A percentile compares a stretch with the other conserved stretches of the same genome.
Evolutionary conservation across 2,888 invertebrate genomes (phyloP).

Genomic region (Monochamus alternatus): DNA sequence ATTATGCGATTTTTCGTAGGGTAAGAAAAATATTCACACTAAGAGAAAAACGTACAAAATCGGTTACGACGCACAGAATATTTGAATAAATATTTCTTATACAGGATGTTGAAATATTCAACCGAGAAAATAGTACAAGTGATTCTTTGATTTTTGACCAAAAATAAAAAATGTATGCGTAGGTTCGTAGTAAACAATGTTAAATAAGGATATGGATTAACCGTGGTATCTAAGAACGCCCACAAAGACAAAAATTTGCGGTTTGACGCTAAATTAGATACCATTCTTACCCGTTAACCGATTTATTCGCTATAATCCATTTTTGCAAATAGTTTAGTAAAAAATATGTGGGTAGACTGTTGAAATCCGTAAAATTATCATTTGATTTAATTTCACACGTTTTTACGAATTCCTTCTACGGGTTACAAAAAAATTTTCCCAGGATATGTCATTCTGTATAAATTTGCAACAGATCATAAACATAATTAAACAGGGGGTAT

Average conservation of each 20-base stretch:
- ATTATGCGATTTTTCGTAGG: too few species aligned
- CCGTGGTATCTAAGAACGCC: background rate
- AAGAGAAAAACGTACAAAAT: too few species aligned
- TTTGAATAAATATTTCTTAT: too few species aligned
- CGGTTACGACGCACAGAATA: too few species aligned
- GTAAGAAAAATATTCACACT: too few species aligned
- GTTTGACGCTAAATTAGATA: conserved; percentile 23
- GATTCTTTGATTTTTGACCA: too few species aligned
- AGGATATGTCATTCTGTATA: background rate
- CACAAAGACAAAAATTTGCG: conserved; percentile 6
- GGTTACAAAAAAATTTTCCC: background rate
- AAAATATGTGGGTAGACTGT: conserved; percentile 23
- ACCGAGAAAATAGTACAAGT: too few species aligned
- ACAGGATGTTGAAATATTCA: too few species aligned
- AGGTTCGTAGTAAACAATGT: too few species aligned
- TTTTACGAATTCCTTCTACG: background rate
- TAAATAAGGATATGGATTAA: too few species aligned
- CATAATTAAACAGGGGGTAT: background rate
- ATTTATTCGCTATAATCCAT: conserved; percentile 1
- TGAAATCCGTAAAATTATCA: conserved; percentile 21
- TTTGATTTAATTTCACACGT: conserved; percentile 30
- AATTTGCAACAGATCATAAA: background rate
- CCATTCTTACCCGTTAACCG: conserved; percentile 19
- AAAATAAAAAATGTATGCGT: too few species aligned
- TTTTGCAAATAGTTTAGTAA: conserved; percentile 15